Conservation (phyloP, 2,888 invertebrate genomes). For the Coenonympha arcania region DNA sequence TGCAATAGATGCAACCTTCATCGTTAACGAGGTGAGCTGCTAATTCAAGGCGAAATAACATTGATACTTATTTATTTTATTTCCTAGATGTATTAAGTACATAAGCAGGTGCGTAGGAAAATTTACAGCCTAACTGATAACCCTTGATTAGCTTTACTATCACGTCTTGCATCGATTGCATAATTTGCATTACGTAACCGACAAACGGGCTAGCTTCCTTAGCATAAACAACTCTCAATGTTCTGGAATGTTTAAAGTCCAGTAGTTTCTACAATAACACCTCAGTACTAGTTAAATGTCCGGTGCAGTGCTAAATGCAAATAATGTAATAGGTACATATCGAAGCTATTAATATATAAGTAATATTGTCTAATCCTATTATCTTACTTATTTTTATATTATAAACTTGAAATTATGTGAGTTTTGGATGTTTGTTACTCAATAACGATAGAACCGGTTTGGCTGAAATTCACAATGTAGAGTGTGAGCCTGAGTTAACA, state of each 20-base stretch:
- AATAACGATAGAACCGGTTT: too few species aligned
- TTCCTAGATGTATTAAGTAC: constrained; percentile 14
- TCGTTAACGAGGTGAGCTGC: constrained; percentile 59
- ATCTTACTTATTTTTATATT: too few species aligned
- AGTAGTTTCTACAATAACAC: neutral
- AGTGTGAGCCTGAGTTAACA: too few species aligned
- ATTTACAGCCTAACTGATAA: constrained; percentile 1
- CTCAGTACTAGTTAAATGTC: constrained; percentile 1
- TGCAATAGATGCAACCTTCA: constrained; percentile 67
- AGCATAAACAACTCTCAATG: constrained; percentile 2
- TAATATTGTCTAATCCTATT: neutral
- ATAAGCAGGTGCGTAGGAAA: neutral
- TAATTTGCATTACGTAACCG: constrained; percentile 1
- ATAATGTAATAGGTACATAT: neutral
- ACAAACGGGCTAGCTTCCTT: neutral
- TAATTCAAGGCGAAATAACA: constrained; percentile 58
- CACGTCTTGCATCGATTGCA: constrained; percentile 2
- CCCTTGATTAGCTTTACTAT: constrained; percentile 43
- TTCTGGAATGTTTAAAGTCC: neutral
- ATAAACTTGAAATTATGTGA: too few species aligned
- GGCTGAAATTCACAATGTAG: too few species aligned
- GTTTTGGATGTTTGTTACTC: too few species aligned
- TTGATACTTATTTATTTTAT: constrained; percentile 45
- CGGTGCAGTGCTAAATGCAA: neutral
- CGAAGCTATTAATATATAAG: neutral